phyloP scores from a whole-genome alignment of 2,113 vertebrate species.

The Phrynocephalus versicolor region DNA sequence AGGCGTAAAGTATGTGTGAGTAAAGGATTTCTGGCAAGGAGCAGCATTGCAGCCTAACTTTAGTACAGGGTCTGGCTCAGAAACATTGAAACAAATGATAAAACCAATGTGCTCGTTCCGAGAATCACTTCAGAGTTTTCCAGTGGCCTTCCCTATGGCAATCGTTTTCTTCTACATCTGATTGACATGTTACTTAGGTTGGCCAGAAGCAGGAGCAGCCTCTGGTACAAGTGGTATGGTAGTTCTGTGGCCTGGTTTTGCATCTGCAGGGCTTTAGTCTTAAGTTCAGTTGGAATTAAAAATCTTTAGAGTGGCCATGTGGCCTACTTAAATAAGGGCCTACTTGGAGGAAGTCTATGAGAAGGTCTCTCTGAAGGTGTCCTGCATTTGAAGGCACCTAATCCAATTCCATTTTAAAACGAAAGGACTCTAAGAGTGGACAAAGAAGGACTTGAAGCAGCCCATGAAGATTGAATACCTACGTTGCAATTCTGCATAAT shows the following conservation, averaged over 20 bases:
- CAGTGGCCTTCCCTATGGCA: background rate
- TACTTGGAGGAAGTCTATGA: too few relatives aligned
- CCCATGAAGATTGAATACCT: too few relatives aligned
- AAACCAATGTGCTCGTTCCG: background rate
- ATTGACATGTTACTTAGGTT: background rate
- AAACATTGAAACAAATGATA: background rate
- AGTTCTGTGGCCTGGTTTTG: background rate
- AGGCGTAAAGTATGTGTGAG: constrained; percentile 27
- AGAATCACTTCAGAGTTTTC: background rate
- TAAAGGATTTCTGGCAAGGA: constrained; percentile 26
- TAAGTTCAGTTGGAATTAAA: too few relatives aligned
- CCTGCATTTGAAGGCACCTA: too few relatives aligned
- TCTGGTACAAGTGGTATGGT: background rate
- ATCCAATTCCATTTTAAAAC: too few relatives aligned
- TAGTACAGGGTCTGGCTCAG: background rate
- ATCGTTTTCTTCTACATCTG: background rate
- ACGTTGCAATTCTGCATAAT: too few relatives aligned
- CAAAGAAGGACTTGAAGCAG: too few relatives aligned
- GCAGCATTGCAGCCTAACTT: background rate
- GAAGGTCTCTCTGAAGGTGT: too few relatives aligned
- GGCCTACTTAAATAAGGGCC: too few relatives aligned
- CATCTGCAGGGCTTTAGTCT: too few relatives aligned
- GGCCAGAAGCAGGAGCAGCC: background rate
- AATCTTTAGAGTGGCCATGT: too few relatives aligned
- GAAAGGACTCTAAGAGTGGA: too few relatives aligned